Base-by-base conservation (phyloP, 1,140 invertebrate genomes). In the Lepidurus couesii region DNA sequence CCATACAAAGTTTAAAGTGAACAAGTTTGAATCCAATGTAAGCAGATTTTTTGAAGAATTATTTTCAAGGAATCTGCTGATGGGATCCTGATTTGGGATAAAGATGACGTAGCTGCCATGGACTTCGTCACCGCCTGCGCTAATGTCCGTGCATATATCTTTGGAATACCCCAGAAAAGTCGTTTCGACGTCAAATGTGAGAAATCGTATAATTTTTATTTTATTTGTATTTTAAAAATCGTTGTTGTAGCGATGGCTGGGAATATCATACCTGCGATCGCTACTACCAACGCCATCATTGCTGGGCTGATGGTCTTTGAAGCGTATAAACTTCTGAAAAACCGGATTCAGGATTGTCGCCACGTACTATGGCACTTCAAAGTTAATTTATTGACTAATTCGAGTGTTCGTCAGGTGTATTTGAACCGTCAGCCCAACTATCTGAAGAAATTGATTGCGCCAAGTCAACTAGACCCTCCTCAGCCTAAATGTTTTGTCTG, bases 231-330 rank as follows among this genome's bases (percentile, higher is more conserved):
- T 7, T 78, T 43, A 9, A 42, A 6, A 24, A 44, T 79, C 53
- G 80, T 83, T 82, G 77, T 85, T 86, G 80, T 84, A 96, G 94
- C 97, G 42, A 98, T 99, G 94, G 98, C 98, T 11, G 97, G 98
- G 1, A 90, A 90, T 82, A 91, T 91, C 79, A 90, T 91, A 78
- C 90, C 90, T 45, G 98, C 98, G 0, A 99, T 99, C 84, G 97
- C 98, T 1, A 98, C 97, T 4, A 98, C 97, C 4, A 99, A 99
- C 84, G 97, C 98, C 0, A 95, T 99, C 79, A 92, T 99, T 74
- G 96, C 96, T 34, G 98, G 96, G 0, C 86, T 99, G 6, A 93
- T 97, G 21, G 95, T 99, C 1, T 87, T 98, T 44, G 91, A 96
- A 81, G 91, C 93, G 3, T 90, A 98, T 75, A 91, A 92, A 77